Evolutionary conservation across 2,888 invertebrate species (phyloP), one percentile per base, ranked within the genome.

Genomic region (Meliscaeva auricollis): DNA sequence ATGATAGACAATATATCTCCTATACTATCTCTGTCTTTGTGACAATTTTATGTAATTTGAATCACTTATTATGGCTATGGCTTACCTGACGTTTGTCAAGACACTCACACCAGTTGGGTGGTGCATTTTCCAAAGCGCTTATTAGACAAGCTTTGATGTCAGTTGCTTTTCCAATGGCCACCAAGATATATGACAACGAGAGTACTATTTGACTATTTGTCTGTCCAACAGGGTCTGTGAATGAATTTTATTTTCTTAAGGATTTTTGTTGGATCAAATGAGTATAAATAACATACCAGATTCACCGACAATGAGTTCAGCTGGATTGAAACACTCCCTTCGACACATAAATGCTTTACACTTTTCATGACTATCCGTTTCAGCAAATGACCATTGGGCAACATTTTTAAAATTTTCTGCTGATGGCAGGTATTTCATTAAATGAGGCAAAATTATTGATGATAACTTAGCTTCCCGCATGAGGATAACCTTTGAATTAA

Each of bases 321-420:
- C 89, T 6, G 92, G 89, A 87, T 91, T 90, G 41, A 92, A 91
- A 87, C 95, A 95, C 87, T 95, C 95, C 5, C 94, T 94, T 0
- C 95, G 94, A 87, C 97, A 97, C 17, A 97, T 90, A 88, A 97
- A 96, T 0, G 95, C 95, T 9, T 93, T 93, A 88, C 96, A 96
- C 41, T 90, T 92, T 9, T 79, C 64, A 7, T 89, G 89, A 0
- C 88, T 85, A 5, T 89, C 89, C 48, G 78, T 77, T 17, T 89
- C 88, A 4, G 89, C 88, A 74, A 94, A 94, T 7, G 91, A 90
- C 81, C 90, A 90, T 17, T 90, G 90, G 3, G 90, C 89, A 9
- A 91, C 91, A 80, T 91, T 90, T 62, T 91, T 91, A 41, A 91
- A 92, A 80, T 91, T 91, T 68, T 92, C 92, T 48, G 89, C 92